Base-by-base conservation (phyloP, 2,113 vertebrate genomes). In the Cisticola juncidis region DNA sequence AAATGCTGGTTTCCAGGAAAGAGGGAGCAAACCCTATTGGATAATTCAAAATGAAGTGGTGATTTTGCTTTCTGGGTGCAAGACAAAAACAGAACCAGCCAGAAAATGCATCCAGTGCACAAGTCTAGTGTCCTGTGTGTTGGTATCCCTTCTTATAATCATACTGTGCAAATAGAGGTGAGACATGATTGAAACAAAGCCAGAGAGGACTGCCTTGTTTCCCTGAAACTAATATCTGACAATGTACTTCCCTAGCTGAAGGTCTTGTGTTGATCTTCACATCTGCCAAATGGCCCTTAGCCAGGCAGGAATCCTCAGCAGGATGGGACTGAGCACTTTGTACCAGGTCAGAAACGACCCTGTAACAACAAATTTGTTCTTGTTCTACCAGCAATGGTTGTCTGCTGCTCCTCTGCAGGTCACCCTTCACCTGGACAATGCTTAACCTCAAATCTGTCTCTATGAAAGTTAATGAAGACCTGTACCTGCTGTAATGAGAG, bases 211-310 rank as follows among this genome's bases (percentile, higher is more conserved):
- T 50, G n/a, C 35, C 44, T 57, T 57, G 6, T 51, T 89, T n/a
- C 29, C 9, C 45, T 80, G 40, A 56, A 89, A 80, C 9, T 8
- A 35, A 76, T 35, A 54, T 35, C 73, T 90, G 11, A 22, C 51
- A n/a, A 1, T 28, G 11, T 70, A 26, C 25, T 70, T 81, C 8
- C 51, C 42, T 17, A 81, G 68, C 36, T n/a, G 19, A 86, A 40
- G 28, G 65, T 61, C 5, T 15, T 64, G 3, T 0, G 0, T 48
- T 24, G 31, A 16, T 73, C 20, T 31, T 78, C 45, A 58, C 20
- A 26, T 71, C 33, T 81, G 56, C 51, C 66, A 53, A 53, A 45
- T 21, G 64, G 47, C 42, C 64, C 35, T 51, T 33, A 40, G 44
- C 48, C 44, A 69, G 35, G 23, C n/a, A 72, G 35, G 36, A 50